Conservation (phyloP, 2,113 vertebrate species). For the Genyomyrus donnyi region DNA sequence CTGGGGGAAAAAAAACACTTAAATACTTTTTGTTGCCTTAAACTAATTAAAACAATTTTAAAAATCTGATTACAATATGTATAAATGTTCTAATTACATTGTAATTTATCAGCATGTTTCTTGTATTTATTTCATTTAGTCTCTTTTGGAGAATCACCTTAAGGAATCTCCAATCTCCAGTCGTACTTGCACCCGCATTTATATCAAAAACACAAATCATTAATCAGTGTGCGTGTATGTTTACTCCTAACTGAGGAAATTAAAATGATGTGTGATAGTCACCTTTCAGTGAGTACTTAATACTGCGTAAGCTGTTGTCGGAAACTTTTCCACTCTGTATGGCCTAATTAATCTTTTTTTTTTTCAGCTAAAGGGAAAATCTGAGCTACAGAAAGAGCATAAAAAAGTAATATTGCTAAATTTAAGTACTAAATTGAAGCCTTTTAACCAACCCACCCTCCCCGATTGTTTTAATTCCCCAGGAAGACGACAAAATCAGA, state of each 20-base stretch:
- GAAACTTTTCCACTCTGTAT: not conserved
- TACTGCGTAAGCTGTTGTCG: not conserved
- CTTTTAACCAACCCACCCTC: not conserved
- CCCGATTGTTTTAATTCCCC: not conserved
- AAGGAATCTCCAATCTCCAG: not conserved
- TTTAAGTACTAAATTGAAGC: constrained; percentile 4
- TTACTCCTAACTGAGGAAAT: not conserved
- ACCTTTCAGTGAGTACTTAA: not conserved
- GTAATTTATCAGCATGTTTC: not conserved
- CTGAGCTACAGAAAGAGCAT: not conserved
- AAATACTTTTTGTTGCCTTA: not conserved
- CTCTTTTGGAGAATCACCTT: not conserved
- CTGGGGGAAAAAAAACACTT: not conserved
- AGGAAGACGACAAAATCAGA: not conserved
- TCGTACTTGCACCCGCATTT: not conserved
- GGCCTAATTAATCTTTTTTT: not conserved
- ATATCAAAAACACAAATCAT: not conserved
- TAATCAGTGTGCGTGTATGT: not conserved
- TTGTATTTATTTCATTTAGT: not conserved
- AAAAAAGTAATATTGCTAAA: not conserved
- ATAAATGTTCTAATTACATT: not conserved
- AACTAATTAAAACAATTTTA: not conserved
- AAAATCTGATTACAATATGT: not conserved
- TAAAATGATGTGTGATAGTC: not conserved
- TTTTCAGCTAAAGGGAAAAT: not conserved